A percentile compares a stretch with the other conserved stretches of the same genome.
phyloP scores from a whole-genome alignment of 2,888 invertebrate species.

The Eupithecia subumbrata region DNA sequence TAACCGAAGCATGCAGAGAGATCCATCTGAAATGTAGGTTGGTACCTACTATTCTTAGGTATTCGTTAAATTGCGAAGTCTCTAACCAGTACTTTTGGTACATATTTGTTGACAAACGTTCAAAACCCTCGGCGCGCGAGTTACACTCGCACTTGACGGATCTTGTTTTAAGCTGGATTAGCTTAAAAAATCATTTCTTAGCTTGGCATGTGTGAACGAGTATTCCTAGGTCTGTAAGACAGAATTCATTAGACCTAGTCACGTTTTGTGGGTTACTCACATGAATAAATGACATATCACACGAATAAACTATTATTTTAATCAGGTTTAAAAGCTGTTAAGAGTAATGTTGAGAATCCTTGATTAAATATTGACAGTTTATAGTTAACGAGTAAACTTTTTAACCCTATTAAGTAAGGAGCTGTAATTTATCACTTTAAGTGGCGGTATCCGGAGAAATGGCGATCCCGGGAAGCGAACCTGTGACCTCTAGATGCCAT shows the following conservation, averaged over 20 bases:
- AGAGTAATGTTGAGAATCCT: neutral
- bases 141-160: too few relatives aligned
- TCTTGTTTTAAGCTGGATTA: too few relatives aligned
- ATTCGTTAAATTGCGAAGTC: too few relatives aligned
- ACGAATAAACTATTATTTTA: too few relatives aligned
- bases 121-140: too few relatives aligned
- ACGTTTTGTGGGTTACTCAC: neutral
- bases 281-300: neutral
- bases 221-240: neutral
- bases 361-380: conserved; percentile 1
- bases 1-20: too few relatives aligned
- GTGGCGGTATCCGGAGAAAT: conserved; percentile 19
- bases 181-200: too few relatives aligned
- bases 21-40: too few relatives aligned
- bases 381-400: conserved; percentile 6
- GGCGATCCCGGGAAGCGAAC: conserved; percentile 11
- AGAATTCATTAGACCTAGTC: neutral
- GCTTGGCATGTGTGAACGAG: too few relatives aligned
- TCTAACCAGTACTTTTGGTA: too few relatives aligned
- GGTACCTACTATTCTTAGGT: too few relatives aligned
- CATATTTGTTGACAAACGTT: too few relatives aligned
- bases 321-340: neutral
- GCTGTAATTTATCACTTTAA: conserved; percentile 24
- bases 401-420: conserved; percentile 5
- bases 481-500: conserved; percentile 51